phyloP scores from a whole-genome alignment of 2,888 invertebrate species.

The Odontothrips loti region DNA sequence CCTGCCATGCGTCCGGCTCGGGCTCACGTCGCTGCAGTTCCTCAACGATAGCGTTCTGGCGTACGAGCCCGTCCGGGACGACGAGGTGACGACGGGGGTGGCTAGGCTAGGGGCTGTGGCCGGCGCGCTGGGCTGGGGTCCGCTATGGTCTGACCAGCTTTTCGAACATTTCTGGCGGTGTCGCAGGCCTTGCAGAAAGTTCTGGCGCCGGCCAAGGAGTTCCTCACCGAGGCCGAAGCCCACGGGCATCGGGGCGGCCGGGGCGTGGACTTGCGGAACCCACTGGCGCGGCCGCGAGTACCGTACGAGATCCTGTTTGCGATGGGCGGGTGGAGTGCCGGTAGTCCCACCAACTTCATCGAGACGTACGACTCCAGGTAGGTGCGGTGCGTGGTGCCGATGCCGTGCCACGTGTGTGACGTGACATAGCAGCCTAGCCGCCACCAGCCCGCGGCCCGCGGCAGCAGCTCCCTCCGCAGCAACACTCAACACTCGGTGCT shows the following conservation, averaged over 20 bases:
- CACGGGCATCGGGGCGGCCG: constrained; percentile 48
- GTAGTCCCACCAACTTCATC: constrained; percentile 55
- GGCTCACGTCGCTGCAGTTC: constrained; percentile 58
- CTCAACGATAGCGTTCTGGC: constrained; percentile 54
- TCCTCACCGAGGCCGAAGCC: constrained; percentile 53
- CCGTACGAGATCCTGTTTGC: constrained; percentile 76
- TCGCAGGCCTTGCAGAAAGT: constrained; percentile 54
- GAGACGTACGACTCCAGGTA: constrained; percentile 74
- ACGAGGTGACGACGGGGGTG: constrained; percentile 52
- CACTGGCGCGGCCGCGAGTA: constrained; percentile 66
- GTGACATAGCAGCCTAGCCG: no score
- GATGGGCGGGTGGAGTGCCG: constrained; percentile 75
- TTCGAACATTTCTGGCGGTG: background rate
- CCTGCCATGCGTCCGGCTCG: constrained; percentile 62
- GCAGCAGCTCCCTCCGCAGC: no score
- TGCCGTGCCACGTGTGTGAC: no score
- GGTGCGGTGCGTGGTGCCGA: constrained; percentile 41
- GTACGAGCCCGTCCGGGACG: constrained; percentile 54
- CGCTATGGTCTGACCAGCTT: background rate
- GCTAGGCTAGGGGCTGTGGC: background rate
- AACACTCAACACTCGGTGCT: no score
- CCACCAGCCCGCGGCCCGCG: no score
- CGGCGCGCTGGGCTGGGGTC: no score
- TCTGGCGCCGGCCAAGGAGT: constrained; percentile 53
- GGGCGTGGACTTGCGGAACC: constrained; percentile 55